These are phyloP conservation scores for Mormyrus lacerda DNA, from an alignment of 2,113 vertebrate species.

Conservation along the genomic window DNA sequence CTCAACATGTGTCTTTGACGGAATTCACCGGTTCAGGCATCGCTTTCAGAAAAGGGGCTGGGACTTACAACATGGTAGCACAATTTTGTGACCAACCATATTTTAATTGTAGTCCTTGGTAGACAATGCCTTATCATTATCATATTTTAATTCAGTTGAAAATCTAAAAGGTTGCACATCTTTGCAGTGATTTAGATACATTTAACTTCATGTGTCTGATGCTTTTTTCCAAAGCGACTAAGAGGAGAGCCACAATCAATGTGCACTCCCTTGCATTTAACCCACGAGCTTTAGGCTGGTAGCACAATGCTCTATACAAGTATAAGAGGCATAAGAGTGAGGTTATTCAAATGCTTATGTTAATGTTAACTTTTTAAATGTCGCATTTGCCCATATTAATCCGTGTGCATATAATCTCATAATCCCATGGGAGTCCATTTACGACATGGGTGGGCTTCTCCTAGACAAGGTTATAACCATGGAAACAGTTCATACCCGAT, in stretches of 20 bases:
- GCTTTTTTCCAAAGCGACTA: background rate
- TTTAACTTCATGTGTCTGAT: background rate
- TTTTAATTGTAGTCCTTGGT: background rate
- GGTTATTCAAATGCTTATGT: background rate
- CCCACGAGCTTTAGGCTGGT: background rate
- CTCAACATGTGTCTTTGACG: background rate
- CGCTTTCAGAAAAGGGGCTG: background rate
- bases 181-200: background rate
- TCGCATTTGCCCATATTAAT: background rate
- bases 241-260: background rate
- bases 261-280: background rate
- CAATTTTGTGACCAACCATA: background rate
- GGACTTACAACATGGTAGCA: background rate
- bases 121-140: slow-evolving; percentile 13
- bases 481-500: background rate
- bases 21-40: background rate
- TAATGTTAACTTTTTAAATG: background rate
- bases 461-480: background rate
- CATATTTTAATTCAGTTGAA: background rate
- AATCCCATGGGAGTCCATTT: background rate
- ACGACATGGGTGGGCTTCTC: background rate
- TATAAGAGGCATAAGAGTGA: background rate
- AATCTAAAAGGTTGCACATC: background rate
- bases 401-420: background rate
- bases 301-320: background rate